Evolutionary conservation across 1,140 invertebrate genomes (phyloP), one percentile per base, ranked within the genome.

Genomic region (Drosophila grimshawi): DNA sequence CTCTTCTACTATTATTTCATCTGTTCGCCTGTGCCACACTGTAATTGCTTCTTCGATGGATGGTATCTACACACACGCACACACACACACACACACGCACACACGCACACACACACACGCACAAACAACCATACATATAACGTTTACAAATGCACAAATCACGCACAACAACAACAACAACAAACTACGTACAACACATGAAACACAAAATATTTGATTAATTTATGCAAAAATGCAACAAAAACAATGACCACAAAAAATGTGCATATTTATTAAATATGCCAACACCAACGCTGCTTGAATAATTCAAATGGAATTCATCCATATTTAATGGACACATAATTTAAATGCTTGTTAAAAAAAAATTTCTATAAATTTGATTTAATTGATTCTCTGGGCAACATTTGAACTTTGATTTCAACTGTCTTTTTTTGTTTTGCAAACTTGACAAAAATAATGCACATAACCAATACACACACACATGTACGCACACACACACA

Each of bases 21-120:
- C 81, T 90, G 82, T 91, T 86, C 80, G 90, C 90, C 76, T 80
- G 77, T 76, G 79, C 68, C 56, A 86, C 66, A 77, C 72, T 86
- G 80, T 83, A 80, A 78, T 79, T 86, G 77, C 83, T 91, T 91
- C 90, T 85, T 80, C 90, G 90, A 90, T 91, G 90, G 90, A 91
- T 91, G 90, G 80, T 91, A 72, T 63, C 55, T 64, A 79, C 53
- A 80, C 63, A 60, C 49, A 77, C 64, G 71, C 19, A 74, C 46
- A 66, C 51, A 66, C 57, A 73, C 41, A 49, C 43, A 73, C 56
- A 46, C 46, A 72, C n/a, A 75, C 45, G 59, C 68, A 62, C 46
- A 72, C 48, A n/a, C 37, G 51, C 64, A 76, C 73, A 65, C 11
- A 48, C 35, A 62, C 33, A 51, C 43, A 4, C 29, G 35, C 35